These are phyloP conservation scores for Cephus rjabovi DNA, from an alignment of 2,888 invertebrate genomes.

Conservation along the genomic window DNA sequence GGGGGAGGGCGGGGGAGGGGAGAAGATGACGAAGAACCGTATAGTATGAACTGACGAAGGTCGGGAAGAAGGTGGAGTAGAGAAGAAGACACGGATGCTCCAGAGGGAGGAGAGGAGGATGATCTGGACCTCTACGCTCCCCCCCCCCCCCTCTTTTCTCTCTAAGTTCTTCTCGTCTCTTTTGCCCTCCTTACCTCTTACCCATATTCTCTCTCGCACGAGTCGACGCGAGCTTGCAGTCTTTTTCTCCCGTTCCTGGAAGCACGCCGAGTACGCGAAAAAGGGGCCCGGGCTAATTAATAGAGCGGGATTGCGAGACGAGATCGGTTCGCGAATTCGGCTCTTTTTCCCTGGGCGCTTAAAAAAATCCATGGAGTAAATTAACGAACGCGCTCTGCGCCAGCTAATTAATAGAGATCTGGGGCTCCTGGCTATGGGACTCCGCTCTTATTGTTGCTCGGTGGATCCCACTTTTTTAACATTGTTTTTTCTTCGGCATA, in stretches of 20 bases:
- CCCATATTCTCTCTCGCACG: not conserved
- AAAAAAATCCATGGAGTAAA: constrained; percentile 5
- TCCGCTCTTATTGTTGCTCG: not conserved
- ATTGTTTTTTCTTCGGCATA: not conserved
- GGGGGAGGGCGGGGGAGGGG: constrained; percentile 32
- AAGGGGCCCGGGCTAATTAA: constrained; percentile 44
- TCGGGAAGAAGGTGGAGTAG: constrained; percentile 23
- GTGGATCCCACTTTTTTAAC: not conserved
- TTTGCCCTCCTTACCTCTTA: not conserved
- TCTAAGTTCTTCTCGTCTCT: not conserved
- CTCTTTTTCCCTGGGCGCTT: not conserved
- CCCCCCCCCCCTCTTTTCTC: not conserved
- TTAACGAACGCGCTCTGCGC: constrained; percentile 3
- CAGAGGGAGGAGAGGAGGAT: constrained; percentile 8
- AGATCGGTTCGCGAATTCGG: constrained; percentile 6
- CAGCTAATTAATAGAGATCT: not conserved
- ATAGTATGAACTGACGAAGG: constrained; percentile 30
- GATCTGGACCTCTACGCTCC: constrained; percentile 22
- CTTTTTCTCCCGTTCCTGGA: not conserved
- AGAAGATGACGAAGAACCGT: constrained; percentile 20
- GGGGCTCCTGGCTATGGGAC: not conserved
- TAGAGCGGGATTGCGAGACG: constrained; percentile 33
- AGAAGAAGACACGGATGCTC: constrained; percentile 2
- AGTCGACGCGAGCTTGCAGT: not conserved
- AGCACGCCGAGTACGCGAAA: not conserved